Conservation (phyloP, 2,888 invertebrate species). For the Athalia rosae region DNA sequence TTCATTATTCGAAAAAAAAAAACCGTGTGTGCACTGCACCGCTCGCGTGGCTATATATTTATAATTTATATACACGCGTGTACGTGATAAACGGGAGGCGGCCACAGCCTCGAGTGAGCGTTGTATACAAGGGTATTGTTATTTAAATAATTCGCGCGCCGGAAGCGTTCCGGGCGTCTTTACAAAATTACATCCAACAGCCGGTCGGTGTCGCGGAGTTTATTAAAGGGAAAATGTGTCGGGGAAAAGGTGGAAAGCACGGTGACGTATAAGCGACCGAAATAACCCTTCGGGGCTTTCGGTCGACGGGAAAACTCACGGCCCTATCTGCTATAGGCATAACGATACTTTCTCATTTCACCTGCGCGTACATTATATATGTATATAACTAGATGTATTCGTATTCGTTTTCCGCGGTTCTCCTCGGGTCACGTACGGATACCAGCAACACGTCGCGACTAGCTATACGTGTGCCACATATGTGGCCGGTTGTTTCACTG, state of each 20-base stretch:
- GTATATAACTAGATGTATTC: too few relatives aligned
- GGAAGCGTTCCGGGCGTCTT: background rate
- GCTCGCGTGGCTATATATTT: too few relatives aligned
- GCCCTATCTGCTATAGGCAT: too few relatives aligned
- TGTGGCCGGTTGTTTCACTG: conserved; percentile 30
- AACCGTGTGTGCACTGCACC: too few relatives aligned
- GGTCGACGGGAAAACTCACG: background rate
- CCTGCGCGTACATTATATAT: too few relatives aligned
- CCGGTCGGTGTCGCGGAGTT: conserved; percentile 13
- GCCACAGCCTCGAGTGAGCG: too few relatives aligned
- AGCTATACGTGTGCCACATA: background rate
- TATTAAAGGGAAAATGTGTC: conserved; percentile 44
- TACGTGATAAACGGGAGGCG: too few relatives aligned
- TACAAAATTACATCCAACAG: conserved; percentile 20
- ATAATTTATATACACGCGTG: too few relatives aligned
- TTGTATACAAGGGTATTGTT: conserved; percentile 22
- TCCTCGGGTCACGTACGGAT: conserved; percentile 17
- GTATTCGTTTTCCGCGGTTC: conserved; percentile 5
- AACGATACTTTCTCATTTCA: too few relatives aligned
- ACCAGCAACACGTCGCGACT: background rate
- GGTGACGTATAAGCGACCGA: too few relatives aligned
- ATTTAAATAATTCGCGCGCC: conserved; percentile 12
- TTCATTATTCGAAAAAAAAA: too few relatives aligned
- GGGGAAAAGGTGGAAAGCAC: background rate
- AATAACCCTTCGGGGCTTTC: background rate